Evolutionary conservation across 2,888 invertebrate genomes (phyloP).

Genomic region (Abrostola triplasia): DNA sequence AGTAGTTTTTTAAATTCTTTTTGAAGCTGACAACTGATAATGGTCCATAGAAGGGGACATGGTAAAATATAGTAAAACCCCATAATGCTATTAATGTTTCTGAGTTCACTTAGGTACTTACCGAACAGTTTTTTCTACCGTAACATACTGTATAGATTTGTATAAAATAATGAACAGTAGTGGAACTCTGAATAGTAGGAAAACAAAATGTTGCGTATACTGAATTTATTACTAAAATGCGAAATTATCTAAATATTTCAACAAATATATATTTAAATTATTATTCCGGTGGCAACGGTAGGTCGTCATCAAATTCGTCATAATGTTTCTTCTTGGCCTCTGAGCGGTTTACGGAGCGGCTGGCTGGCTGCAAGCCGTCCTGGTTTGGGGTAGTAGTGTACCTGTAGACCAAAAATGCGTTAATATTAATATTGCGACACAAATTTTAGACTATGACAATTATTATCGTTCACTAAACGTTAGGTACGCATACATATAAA

Average conservation of each 20-base stretch:
- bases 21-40: too few relatives aligned
- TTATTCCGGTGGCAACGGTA: slow-evolving; percentile 84
- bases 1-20: too few relatives aligned
- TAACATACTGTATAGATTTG: too few relatives aligned
- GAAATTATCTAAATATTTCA: slow-evolving; percentile 11
- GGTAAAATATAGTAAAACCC: too few relatives aligned
- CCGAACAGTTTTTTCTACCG: too few relatives aligned
- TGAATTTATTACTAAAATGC: slow-evolving; percentile 23
- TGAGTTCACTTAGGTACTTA: too few relatives aligned
- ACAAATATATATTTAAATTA: slow-evolving; percentile 27
- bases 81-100: too few relatives aligned
- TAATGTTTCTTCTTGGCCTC: slow-evolving; percentile 70
- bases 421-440: slow-evolving; percentile 27
- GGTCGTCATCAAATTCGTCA: slow-evolving; percentile 80
- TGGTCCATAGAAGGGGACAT: too few relatives aligned
- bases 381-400: slow-evolving; percentile 56
- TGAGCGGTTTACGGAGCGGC: slow-evolving; percentile 63
- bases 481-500: slow-evolving; percentile 62
- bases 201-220: background rate
- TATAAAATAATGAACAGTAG: too few relatives aligned
- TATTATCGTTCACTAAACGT: slow-evolving; percentile 36
- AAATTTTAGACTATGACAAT: slow-evolving; percentile 17
- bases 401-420: slow-evolving; percentile 45
- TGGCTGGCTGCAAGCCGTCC: slow-evolving; percentile 67
- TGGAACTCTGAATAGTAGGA: background rate